A percentile compares a stretch with the other conserved stretches of the same genome.
These are phyloP conservation scores for Colletes gigas DNA, from an alignment of 1,140 invertebrate species.

Conservation along the genomic window DNA sequence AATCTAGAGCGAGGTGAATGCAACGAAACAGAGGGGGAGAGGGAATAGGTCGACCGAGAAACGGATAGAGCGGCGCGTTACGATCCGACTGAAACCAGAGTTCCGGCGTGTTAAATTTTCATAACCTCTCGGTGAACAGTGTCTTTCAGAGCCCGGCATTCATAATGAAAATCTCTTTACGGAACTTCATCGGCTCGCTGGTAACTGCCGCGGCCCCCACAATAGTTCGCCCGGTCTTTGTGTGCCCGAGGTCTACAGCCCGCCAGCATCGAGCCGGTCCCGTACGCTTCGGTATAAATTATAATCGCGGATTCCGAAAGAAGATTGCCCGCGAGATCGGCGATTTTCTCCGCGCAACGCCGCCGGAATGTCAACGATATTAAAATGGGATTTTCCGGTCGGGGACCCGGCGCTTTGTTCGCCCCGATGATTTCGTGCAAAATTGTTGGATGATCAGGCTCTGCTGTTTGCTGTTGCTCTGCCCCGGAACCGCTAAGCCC, in stretches of 20 bases:
- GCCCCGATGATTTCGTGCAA: too few species aligned
- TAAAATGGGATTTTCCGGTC: constrained; percentile 17
- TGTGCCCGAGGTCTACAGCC: constrained; percentile 44
- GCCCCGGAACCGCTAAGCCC: neutral
- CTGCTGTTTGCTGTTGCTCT: too few species aligned
- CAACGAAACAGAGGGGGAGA: neutral
- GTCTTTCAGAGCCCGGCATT: constrained; percentile 59
- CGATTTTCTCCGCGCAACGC: constrained; percentile 18
- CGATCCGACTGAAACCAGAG: constrained; percentile 49
- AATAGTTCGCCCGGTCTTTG: constrained; percentile 44
- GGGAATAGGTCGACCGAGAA: constrained; percentile 1
- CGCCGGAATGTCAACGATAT: constrained; percentile 21
- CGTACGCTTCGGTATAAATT: constrained; percentile 49
- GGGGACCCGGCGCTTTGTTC: too few species aligned
- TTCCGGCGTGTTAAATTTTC: constrained; percentile 69
- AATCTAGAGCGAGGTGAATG: too few species aligned
- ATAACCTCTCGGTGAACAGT: constrained; percentile 63
- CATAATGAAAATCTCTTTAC: constrained; percentile 69
- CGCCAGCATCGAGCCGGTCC: constrained; percentile 8
- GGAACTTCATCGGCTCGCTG: constrained; percentile 43
- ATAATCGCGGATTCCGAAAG: constrained; percentile 46
- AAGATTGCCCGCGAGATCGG: constrained; percentile 37
- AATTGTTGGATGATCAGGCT: too few species aligned
- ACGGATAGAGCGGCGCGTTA: constrained; percentile 36
- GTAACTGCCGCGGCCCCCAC: constrained; percentile 36